Conservation (phyloP, 92 coral and sea anemone species). For the Isaurus tuberculatus region DNA sequence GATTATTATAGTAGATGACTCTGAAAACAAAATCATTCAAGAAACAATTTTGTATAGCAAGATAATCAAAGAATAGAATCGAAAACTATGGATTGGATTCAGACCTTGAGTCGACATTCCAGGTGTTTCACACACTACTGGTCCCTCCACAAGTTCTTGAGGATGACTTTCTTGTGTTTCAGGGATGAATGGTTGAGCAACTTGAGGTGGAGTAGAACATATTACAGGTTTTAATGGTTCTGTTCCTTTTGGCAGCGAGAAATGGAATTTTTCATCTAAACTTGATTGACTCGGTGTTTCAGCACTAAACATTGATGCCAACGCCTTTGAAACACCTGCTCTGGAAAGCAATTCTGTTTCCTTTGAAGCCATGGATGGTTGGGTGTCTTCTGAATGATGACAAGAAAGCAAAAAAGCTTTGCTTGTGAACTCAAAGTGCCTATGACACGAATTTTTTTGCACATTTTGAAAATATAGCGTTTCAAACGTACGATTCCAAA, state of each 20-base stretch:
- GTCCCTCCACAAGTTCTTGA: conserved; percentile 38
- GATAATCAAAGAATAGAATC: no score
- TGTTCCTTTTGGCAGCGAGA: conserved; percentile 75
- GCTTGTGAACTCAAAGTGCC: no score
- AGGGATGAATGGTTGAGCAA: conserved; percentile 46
- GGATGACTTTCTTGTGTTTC: conserved; percentile 55
- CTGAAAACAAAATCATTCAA: no score
- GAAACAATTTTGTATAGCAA: no score
- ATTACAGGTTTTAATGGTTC: conserved; percentile 75
- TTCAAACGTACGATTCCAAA: no score
- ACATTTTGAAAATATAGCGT: no score
- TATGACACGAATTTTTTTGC: no score
- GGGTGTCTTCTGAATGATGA: not conserved
- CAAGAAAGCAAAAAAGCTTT: not conserved
- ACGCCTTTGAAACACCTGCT: conserved; percentile 46
- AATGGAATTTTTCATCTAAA: conserved; percentile 70
- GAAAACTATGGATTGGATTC: no score
- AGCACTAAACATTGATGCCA: conserved; percentile 62
- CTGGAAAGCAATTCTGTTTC: conserved; percentile 17
- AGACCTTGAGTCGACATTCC: conserved; percentile 83
- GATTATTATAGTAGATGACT: no score
- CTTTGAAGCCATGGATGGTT: not conserved
- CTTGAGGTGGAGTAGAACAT: conserved; percentile 83
- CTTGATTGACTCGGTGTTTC: conserved; percentile 86
- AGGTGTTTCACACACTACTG: conserved; percentile 71